Conservation (phyloP, 1,140 invertebrate genomes). For the Eueides isabella region DNA sequence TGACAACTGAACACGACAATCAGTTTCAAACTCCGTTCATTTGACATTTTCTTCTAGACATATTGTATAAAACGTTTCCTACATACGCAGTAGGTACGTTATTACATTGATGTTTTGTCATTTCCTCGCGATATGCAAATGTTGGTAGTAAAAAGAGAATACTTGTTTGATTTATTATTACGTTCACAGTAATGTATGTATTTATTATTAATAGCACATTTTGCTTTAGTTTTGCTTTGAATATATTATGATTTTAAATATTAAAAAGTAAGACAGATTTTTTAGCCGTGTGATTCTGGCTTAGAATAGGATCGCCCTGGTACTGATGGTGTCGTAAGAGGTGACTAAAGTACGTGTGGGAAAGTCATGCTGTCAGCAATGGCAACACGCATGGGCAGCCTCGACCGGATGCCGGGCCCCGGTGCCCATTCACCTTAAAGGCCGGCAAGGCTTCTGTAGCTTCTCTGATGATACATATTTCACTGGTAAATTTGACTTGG, state of each 20-base stretch:
- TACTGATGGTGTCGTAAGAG: no score
- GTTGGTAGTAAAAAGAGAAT: constrained; percentile 19
- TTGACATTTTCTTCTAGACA: not conserved
- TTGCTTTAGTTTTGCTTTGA: not conserved
- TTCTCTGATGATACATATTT: no score
- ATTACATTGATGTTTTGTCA: constrained; percentile 33
- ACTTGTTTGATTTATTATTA: constrained; percentile 28
- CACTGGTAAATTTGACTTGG: no score
- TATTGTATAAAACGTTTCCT: not conserved
- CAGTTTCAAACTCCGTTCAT: not conserved
- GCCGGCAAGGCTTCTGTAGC: no score
- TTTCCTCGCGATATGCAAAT: constrained; percentile 32
- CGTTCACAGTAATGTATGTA: not conserved
- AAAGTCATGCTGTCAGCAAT: no score
- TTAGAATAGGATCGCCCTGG: no score
- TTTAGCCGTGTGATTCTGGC: no score
- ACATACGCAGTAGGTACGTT: constrained; percentile 18
- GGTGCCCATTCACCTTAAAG: no score
- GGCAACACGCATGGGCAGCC: no score
- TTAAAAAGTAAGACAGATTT: not conserved
- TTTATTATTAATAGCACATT: not conserved
- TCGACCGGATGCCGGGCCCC: no score
- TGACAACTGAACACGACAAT: no score
- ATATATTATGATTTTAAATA: not conserved
- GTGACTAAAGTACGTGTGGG: no score